phyloP scores from a whole-genome alignment of 2,113 vertebrate genomes.

The Oryzias curvinotus region DNA sequence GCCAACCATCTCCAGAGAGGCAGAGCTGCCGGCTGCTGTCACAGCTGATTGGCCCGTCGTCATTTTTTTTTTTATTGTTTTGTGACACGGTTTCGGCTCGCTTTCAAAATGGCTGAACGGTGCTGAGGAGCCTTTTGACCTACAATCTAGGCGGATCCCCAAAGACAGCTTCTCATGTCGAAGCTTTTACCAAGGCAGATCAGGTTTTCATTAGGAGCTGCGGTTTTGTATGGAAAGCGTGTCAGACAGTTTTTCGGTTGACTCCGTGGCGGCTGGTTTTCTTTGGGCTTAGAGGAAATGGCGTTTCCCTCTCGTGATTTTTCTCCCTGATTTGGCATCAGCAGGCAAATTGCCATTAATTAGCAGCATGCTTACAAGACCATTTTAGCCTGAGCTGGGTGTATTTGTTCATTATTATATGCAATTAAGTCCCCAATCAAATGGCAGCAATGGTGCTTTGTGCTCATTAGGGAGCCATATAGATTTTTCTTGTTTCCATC shows the following conservation, averaged over 20 bases:
- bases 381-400: slow-evolving; percentile 51
- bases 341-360: slow-evolving; percentile 70
- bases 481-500: slow-evolving; percentile 53
- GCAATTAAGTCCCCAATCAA: slow-evolving; percentile 72
- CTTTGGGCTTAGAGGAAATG: slow-evolving; percentile 24
- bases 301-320: slow-evolving; percentile 45
- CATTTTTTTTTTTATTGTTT: slow-evolving; percentile 41
- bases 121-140: slow-evolving; percentile 50
- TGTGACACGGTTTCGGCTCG: slow-evolving; percentile 49
- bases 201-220: slow-evolving; percentile 5
- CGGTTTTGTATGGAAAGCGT: slow-evolving; percentile 17
- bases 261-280: slow-evolving; percentile 20
- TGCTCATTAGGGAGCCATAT: slow-evolving; percentile 64
- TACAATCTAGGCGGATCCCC: slow-evolving; percentile 35
- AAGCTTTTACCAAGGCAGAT: slow-evolving; percentile 26
- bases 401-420: slow-evolving; percentile 75
- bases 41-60: slow-evolving; percentile 18
- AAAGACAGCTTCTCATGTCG: slow-evolving; percentile 29
- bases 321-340: slow-evolving; percentile 51
- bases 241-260: slow-evolving; percentile 29
- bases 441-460: slow-evolving; percentile 47
- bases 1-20: slow-evolving; percentile 22
- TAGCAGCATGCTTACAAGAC: slow-evolving; percentile 61
- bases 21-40: slow-evolving; percentile 29
- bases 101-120: slow-evolving; percentile 53